Percentiles rank a stretch among this genome's conserved stretches.
Conservation (phyloP, 2,113 vertebrate species). For the Suricata suricatta region DNA sequence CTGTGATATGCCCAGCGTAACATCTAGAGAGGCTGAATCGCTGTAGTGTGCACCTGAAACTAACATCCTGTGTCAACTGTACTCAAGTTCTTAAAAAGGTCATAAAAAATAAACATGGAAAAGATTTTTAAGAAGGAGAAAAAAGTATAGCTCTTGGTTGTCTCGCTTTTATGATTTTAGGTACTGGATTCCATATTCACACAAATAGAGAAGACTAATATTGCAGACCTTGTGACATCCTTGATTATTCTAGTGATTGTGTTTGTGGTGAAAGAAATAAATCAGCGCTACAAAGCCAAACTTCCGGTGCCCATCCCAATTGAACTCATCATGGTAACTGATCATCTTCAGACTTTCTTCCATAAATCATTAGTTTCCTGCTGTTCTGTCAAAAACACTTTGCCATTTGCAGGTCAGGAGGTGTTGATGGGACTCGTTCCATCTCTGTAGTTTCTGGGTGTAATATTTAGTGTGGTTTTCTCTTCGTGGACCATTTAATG, state of each 20-base stretch:
- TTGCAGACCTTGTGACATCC: conserved; percentile 93
- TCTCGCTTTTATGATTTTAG: conserved; percentile 81
- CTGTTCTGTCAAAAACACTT: not conserved
- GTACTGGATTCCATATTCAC: conserved; percentile 89
- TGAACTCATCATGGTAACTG: conserved; percentile 94
- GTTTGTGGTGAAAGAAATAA: conserved; percentile 93
- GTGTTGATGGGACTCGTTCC: not conserved
- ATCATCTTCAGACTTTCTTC: not conserved
- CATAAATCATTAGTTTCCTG: not conserved
- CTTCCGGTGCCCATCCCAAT: conserved; percentile 95
- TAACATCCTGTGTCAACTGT: not conserved
- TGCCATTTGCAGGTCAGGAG: not conserved
- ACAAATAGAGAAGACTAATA: conserved; percentile 90
- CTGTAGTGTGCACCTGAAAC: not conserved
- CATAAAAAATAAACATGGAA: not conserved
- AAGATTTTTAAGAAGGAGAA: not conserved
- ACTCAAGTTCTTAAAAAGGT: not conserved
- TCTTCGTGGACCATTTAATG: conserved; percentile 21
- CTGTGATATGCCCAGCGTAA: too few relatives aligned
- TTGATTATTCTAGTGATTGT: conserved; percentile 90
- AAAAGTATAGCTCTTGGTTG: not conserved
- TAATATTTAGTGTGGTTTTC: not conserved
- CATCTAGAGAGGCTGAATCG: not conserved
- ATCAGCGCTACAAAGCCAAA: conserved; percentile 93
- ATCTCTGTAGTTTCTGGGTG: not conserved